Evolutionary conservation across 2,888 invertebrate species (phyloP).

Genomic region (Cryptus armator): DNA sequence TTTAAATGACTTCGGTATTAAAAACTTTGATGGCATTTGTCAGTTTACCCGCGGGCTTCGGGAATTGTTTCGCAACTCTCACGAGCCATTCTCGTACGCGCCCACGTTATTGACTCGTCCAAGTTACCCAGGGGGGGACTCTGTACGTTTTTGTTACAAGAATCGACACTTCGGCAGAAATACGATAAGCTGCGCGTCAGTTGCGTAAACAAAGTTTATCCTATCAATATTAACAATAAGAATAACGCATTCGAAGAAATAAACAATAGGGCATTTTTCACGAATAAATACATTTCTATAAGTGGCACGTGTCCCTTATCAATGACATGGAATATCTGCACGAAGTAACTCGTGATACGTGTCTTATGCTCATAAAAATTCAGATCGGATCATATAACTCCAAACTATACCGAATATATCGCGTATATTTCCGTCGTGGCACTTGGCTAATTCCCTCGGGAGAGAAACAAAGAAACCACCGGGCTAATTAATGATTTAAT

Average conservation of each 20-base stretch:
- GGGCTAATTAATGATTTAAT: conserved; percentile 82
- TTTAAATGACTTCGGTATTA: conserved; percentile 83
- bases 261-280: not conserved
- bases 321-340: not conserved
- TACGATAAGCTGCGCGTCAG: conserved; percentile 37
- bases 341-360: conserved; percentile 16
- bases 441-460: conserved; percentile 61
- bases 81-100: conserved; percentile 75
- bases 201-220: conserved; percentile 12
- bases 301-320: not conserved
- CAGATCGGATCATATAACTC: conserved; percentile 47
- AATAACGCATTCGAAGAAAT: not conserved
- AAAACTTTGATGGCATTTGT: conserved; percentile 83
- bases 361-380: conserved; percentile 29
- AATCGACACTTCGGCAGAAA: conserved; percentile 35
- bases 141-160: conserved; percentile 52
- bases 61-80: conserved; percentile 81
- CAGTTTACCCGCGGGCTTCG: conserved; percentile 76
- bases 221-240: not conserved
- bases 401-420: conserved; percentile 47
- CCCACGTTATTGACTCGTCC: conserved; percentile 65
- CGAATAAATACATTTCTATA: not conserved
- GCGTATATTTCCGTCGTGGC: conserved; percentile 56
- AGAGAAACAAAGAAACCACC: conserved; percentile 72
- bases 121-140: conserved; percentile 50